Base-by-base conservation (phyloP, 2,888 invertebrate genomes). In the Nipponacmea schrenckii region DNA sequence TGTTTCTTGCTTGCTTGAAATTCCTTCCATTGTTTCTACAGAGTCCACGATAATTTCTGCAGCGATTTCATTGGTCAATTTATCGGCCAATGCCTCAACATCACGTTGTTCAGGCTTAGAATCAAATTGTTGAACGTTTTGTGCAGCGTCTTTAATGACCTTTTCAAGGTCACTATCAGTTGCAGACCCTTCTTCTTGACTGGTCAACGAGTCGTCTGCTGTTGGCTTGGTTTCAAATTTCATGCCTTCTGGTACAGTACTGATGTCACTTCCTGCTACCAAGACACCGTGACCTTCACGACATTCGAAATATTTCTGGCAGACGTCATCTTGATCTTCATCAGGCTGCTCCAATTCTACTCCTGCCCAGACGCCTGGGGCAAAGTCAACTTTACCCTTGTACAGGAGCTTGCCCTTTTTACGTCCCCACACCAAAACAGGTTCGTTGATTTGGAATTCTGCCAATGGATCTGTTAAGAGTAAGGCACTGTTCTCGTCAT, bases 291-390 rank as follows among this genome's bases (percentile, higher is more conserved):
- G 82, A 39, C 77, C 75, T 8, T 77, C 68, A 26, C 73, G 64
- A 72, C 86, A 85, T 12, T 74, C 77, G 74, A 85, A 86, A 74
- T 86, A 86, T 10, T 80, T 67, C 15, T 75, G 73, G 7, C 83
- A 83, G 20, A 71, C 69, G 0, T 85, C 86, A 73, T 85, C 80
- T 70, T 79, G 82, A 56, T 81, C 77, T 1, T 85, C 85, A 24
- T 81, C 80, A 4, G 82, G 77, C 24, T 72, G 45, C 26, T 85
- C 84, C 50, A 86, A 75, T 77, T 85, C 85, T 20, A 86, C 85
- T 5, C 86, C 86, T 1, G 83, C 85, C 85, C 84, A 84, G 45
- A 84, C 74, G 26, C 86, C 86, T 0, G 83, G 80, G n/a, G 84
- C 83, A 77, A 84, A 85, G 64, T 80, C 71, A 15, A 83, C 83